These are phyloP conservation scores for Sinonovacula constricta DNA, from an alignment of 1,140 invertebrate genomes.

Conservation along the genomic window DNA sequence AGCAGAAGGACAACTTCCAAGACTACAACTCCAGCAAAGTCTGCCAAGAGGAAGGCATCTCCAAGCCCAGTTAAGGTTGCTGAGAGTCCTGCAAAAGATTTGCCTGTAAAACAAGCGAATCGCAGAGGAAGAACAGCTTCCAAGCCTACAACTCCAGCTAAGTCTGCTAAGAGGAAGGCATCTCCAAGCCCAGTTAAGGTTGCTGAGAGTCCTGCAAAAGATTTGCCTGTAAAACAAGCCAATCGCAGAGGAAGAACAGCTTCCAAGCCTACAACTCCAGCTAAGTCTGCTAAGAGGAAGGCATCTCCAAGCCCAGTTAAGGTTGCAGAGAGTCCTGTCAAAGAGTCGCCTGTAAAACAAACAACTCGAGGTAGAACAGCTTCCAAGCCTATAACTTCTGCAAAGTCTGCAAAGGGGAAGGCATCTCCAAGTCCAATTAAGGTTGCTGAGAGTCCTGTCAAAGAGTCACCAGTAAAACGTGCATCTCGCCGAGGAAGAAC, in stretches of 20 bases:
- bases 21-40: neutral
- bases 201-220: neutral
- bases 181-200: neutral
- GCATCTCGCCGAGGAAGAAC: neutral
- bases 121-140: no score
- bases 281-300: no score
- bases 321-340: neutral
- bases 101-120: no score
- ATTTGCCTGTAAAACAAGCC: neutral
- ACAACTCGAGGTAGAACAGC: neutral
- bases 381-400: neutral
- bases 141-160: conserved; percentile 12
- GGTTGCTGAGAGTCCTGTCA: neutral
- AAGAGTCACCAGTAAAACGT: conserved; percentile 7
- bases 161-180: no score
- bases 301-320: no score
- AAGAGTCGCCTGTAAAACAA: conserved; percentile 7
- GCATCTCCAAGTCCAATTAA: no score
- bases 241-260: neutral
- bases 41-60: neutral
- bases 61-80: no score
- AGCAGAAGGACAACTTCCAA: conserved; percentile 6
- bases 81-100: no score
- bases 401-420: no score
- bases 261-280: neutral